phyloP scores from a whole-genome alignment of 2,888 invertebrate species.

The Cheilosia variabilis region DNA sequence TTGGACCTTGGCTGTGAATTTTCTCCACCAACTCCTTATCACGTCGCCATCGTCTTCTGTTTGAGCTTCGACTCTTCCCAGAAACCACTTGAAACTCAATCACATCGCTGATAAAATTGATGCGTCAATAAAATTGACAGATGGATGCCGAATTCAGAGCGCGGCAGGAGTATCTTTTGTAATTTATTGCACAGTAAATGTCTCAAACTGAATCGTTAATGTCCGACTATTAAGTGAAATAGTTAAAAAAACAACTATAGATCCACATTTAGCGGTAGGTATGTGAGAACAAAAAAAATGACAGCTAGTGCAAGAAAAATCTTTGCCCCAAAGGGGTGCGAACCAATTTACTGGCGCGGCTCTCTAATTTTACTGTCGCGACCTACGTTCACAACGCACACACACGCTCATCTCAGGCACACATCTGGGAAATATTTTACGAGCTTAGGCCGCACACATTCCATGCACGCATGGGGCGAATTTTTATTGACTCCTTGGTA shows the following conservation, averaged over 20 bases:
- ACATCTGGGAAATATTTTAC: conserved; percentile 1
- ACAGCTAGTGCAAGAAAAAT: conserved; percentile 25
- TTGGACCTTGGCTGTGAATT: too few relatives aligned
- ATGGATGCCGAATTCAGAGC: conserved; percentile 8
- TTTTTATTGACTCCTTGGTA: conserved; percentile 51
- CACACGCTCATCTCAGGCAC: not conserved
- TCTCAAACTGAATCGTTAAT: conserved; percentile 41
- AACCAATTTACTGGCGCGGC: conserved; percentile 37
- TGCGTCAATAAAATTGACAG: conserved; percentile 43
- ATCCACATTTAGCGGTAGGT: conserved; percentile 8
- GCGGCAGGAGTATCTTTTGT: conserved; percentile 1
- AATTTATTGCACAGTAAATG: conserved; percentile 28
- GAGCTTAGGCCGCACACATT: conserved; percentile 6
- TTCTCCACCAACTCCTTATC: too few relatives aligned
- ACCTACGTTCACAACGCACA: conserved; percentile 35
- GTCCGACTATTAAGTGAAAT: conserved; percentile 27
- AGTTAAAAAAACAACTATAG: not conserved
- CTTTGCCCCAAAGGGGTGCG: conserved; percentile 40
- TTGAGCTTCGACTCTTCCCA: not conserved
- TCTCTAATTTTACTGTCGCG: conserved; percentile 34
- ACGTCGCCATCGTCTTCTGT: too few relatives aligned
- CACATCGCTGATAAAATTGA: conserved; percentile 1
- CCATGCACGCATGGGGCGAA: conserved; percentile 4
- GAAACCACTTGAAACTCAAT: conserved; percentile 14
- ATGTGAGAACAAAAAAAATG: not conserved